Evolutionary conservation across 2,113 vertebrate genomes (phyloP).

Genomic region (Carlito syrichta): DNA sequence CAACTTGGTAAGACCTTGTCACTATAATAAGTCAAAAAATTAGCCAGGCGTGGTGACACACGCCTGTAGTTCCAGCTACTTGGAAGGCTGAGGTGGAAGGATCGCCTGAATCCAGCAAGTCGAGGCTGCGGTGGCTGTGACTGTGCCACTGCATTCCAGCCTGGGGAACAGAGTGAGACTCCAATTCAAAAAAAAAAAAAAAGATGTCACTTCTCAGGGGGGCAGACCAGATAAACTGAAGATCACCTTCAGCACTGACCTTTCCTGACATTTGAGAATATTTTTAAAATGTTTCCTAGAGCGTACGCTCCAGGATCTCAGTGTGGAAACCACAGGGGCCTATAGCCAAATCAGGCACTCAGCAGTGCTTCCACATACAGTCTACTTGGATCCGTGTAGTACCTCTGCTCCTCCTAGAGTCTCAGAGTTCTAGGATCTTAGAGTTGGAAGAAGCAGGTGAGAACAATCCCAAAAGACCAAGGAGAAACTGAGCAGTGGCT

Average conservation of each 20-base stretch:
- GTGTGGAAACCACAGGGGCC: background rate
- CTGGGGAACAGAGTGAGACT: too few species aligned
- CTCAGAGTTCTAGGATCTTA: background rate
- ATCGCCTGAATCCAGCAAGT: too few species aligned
- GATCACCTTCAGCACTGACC: background rate
- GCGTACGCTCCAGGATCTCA: background rate
- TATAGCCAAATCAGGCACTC: background rate
- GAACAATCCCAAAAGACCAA: background rate
- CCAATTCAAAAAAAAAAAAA: too few species aligned
- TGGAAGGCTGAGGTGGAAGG: too few species aligned
- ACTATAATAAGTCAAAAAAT: too few species aligned
- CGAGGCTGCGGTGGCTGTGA: too few species aligned
- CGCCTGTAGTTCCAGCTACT: too few species aligned
- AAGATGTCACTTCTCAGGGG: background rate
- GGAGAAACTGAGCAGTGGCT: background rate
- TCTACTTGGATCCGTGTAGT: background rate
- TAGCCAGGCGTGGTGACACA: too few species aligned
- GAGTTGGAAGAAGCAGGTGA: background rate
- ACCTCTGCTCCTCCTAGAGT: background rate
- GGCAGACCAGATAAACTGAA: background rate
- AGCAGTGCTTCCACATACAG: fast-evolving
- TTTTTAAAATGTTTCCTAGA: background rate
- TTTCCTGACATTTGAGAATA: background rate
- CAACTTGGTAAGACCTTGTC: too few species aligned
- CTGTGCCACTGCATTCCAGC: too few species aligned